Percentiles rank a stretch among this genome's conserved stretches.
Conservation (phyloP, 2,113 vertebrate species). For the Oncorhynchus tshawytscha region DNA sequence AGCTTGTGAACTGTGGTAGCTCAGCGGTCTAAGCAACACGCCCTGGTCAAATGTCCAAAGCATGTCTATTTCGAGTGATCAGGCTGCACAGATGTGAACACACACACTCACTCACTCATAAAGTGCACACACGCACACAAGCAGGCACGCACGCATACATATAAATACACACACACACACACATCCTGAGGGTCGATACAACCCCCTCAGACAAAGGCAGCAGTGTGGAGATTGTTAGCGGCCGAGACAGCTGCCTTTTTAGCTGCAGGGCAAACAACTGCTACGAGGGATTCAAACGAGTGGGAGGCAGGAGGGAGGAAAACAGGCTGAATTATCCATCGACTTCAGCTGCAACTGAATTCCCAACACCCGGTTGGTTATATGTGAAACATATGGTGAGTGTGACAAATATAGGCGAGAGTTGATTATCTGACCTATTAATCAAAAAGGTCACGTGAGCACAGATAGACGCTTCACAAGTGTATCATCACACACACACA, state of each 20-base stretch:
- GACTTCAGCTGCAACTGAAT: neutral
- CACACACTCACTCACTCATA: neutral
- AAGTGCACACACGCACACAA: neutral
- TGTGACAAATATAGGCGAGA: too few species aligned
- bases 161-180: neutral
- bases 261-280: neutral
- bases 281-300: neutral
- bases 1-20: too few species aligned
- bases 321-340: neutral
- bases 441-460: neutral
- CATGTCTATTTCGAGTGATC: too few species aligned
- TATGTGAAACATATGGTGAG: too few species aligned
- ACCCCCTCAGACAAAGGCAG: neutral
- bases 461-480: neutral
- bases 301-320: neutral
- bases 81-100: constrained; percentile 17
- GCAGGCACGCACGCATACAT: neutral
- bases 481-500: neutral
- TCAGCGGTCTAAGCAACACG: too few species aligned
- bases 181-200: neutral
- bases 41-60: too few species aligned
- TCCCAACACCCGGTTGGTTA: neutral
- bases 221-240: neutral
- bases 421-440: neutral
- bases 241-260: neutral